These are phyloP conservation scores for Drosophila pectinifera DNA, from an alignment of 1,140 invertebrate species.

Conservation along the genomic window DNA sequence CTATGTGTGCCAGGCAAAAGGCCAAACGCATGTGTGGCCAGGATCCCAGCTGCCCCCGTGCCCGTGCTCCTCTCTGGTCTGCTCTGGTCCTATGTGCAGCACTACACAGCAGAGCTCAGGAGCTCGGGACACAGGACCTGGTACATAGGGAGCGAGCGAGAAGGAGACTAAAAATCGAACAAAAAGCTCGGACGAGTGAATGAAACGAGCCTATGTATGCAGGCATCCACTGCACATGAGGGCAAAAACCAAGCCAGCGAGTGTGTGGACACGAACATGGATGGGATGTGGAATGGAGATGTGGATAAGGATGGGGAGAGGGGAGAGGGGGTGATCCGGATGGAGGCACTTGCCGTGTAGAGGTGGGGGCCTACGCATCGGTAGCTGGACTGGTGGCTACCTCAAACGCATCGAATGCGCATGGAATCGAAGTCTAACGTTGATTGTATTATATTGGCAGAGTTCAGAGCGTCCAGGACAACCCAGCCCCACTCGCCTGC, in stretches of 20 bases:
- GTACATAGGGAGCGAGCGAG: constrained; percentile 43
- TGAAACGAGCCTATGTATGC: constrained; percentile 72
- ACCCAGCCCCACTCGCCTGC: neutral
- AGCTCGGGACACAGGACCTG: constrained; percentile 23
- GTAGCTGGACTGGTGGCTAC: constrained; percentile 50
- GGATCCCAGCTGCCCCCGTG: constrained; percentile 25
- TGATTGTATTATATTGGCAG: constrained; percentile 80
- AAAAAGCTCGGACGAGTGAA: constrained; percentile 42
- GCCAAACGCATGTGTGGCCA: constrained; percentile 77
- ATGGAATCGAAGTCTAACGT: constrained; percentile 73
- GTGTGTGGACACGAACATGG: constrained; percentile 18
- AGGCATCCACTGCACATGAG: constrained; percentile 61
- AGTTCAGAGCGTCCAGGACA: constrained; percentile 17
- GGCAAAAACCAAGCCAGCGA: constrained; percentile 44
- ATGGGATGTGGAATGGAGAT: neutral
- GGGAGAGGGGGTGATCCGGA: constrained; percentile 1
- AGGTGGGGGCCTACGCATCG: constrained; percentile 56
- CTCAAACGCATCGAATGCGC: constrained; percentile 78
- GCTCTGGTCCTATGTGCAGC: constrained; percentile 31
- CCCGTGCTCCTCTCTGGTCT: constrained; percentile 1
- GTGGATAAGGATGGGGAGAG: neutral
- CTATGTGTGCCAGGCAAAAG: constrained; percentile 81
- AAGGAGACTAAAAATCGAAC: constrained; percentile 33
- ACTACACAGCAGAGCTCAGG: constrained; percentile 20
- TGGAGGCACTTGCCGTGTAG: constrained; percentile 14